Percentiles rank a stretch among this genome's conserved stretches.
Conservation (phyloP, 2,113 vertebrate species). For the Lamprologus tigripictilis region DNA sequence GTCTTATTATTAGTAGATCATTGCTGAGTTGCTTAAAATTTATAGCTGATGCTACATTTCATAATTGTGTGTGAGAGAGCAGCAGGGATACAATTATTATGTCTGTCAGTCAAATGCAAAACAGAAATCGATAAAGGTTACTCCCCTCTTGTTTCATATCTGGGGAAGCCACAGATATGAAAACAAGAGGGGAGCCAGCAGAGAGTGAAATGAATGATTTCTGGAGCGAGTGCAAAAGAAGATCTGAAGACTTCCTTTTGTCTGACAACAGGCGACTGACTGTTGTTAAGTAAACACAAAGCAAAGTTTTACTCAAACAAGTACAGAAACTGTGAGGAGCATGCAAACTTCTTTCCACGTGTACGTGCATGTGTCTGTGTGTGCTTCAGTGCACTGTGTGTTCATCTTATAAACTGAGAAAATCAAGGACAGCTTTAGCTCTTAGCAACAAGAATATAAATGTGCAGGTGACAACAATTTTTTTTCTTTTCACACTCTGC, state of each 20-base stretch:
- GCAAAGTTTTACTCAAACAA: background rate
- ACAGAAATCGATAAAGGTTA: background rate
- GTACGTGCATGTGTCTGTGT: background rate
- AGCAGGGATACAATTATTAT: background rate
- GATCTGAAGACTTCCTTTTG: conserved; percentile 22
- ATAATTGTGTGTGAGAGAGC: background rate
- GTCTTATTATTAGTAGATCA: conserved; percentile 12
- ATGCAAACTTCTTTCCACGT: background rate
- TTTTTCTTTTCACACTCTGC: background rate
- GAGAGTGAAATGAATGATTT: background rate
- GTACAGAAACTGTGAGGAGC: conserved; percentile 5
- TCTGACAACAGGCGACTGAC: background rate
- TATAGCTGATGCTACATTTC: conserved; percentile 14
- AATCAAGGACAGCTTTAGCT: background rate
- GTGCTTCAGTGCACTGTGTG: background rate
- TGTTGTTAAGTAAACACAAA: background rate
- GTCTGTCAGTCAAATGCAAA: conserved; percentile 9
- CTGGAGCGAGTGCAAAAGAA: conserved; percentile 5
- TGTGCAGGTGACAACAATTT: background rate
- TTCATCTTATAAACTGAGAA: background rate
- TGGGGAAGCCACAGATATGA: background rate
- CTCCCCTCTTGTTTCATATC: background rate
- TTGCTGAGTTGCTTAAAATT: conserved; percentile 32
- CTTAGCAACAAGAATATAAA: background rate
- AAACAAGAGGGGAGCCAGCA: background rate